Evolutionary conservation across 2,888 invertebrate species (phyloP), one percentile per base, ranked within the genome.

Genomic region (Gerris lacustris): DNA sequence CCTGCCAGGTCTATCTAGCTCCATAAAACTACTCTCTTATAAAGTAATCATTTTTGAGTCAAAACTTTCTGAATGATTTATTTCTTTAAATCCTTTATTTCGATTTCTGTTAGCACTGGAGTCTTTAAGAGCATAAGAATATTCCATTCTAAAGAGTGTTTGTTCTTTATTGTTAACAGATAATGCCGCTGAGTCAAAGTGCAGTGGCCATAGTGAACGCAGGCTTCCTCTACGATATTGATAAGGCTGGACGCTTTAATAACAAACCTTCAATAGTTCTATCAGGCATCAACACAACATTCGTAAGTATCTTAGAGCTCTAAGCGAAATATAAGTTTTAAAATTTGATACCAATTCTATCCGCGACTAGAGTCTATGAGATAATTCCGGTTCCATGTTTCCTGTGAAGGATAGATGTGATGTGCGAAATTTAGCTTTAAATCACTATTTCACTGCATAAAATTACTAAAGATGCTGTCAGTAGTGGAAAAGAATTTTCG

Each of bases 131-230:
- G 2, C 31, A n/a, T n/a, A 31, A 31, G 31, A 31, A 1, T 31
- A 31, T 31, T 31, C 31, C 31, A 31, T 31, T 31, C 31, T 31
- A 31, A 31, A 31, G 1, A 4, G 31, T 31, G 31, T 4, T 55
- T 55, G 15, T 7, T 15, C 68, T 69, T 70, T 6, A 78, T 71
- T 78, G 78, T 71, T 79, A 81, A 67, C 78, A 88, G 90, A 87
- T 90, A 67, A 88, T 88, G 86, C 88, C 88, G 0, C 82, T 90
- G 72, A 86, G 88, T 0, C 89, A 89, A 80, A 90, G 90, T 76
- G 87, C 90, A 0, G 89, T 90, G 76, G 90, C 90, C 0, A 86
- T 87, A 71, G 87, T 91, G 0, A 91, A 90, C 77, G 89, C 89
- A 11, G 90, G 86, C 0, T 89, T 91, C 76, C 80, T 87, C 5